Base-by-base conservation (phyloP, 2,797 vertebrate genomes). In the Acipenser ruthenus region DNA sequence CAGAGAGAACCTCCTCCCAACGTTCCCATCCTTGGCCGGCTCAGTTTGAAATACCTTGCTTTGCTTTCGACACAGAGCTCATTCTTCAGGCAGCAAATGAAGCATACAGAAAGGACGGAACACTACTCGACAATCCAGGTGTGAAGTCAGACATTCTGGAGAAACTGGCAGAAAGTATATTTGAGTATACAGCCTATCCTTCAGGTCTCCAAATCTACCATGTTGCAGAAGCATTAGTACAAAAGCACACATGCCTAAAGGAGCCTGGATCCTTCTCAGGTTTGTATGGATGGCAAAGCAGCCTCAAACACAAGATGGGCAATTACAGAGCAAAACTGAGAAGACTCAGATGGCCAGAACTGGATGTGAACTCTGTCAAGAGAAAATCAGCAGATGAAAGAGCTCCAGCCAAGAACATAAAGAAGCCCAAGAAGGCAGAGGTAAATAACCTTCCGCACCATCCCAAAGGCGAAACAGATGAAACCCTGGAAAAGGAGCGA, bases 281-380 rank as follows among this genome's bases (percentile, higher is more conserved):
- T 8, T 58, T n/a, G 18, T 68, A 68, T 49, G 67, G 62, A 7
- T 68, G 67, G 67, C 67, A 68, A 62, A 70, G 72, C 5, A 61
- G 75, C 8, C 59, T 74, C 0, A 73, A 73, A 66, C 70, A 74
- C 53, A 75, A 82, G 59, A 75, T 76, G 70, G 62, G 58, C n/a
- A 78, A 75, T 23, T 76, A 69, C 9, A 65, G 74, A 10, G 10
- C 49, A 0, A 74, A 78, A 50, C 18, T 79, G 1, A 63, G 65
- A 68, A 18, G 61, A 3, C 51, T 68, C 13, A 68, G 71, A n/a
- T 72, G 62, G n/a, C 71, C 69, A 12, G 71, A 77, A 7, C 66
- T 77, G 3, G 65, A 71, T 1, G 65, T 73, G 1, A 79, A 79
- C 67, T 66, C 67, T 6, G 55, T 62, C 7, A 61, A 13, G 61